Percentiles rank a stretch among this genome's conserved stretches.
Evolutionary conservation across 2,797 vertebrate genomes (phyloP).

Genomic region (Gambelia wislizenii): DNA sequence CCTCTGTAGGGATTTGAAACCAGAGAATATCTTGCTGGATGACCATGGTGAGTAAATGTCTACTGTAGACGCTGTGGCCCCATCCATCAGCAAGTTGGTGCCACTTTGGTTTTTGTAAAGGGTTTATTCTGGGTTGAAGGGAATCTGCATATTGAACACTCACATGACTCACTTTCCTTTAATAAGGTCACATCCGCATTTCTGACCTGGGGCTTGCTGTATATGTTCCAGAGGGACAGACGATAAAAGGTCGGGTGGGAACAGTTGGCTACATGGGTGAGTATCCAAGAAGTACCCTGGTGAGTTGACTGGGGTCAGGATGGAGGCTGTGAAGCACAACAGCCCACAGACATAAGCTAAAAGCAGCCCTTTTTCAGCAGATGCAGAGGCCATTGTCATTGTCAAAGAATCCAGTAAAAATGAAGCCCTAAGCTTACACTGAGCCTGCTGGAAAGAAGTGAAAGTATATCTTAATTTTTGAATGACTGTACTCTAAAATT

Average conservation of each 20-base stretch:
- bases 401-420: neutral
- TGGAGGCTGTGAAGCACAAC: neutral
- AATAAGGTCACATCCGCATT: slow-evolving; percentile 94
- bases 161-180: slow-evolving; percentile 20
- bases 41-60: slow-evolving; percentile 88
- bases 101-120: slow-evolving; percentile 6
- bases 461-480: neutral
- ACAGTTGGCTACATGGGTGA: slow-evolving; percentile 99
- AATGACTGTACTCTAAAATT: neutral
- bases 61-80: neutral
- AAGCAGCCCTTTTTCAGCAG: neutral
- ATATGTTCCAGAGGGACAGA: slow-evolving; percentile 91
- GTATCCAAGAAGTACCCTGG: slow-evolving; percentile 47
- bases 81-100: neutral
- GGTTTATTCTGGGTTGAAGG: slow-evolving; percentile 16
- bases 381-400: neutral
- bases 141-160: neutral
- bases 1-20: slow-evolving; percentile 91
- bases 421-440: neutral
- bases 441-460: neutral
- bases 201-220: slow-evolving; percentile 96
- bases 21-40: slow-evolving; percentile 96
- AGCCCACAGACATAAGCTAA: neutral
- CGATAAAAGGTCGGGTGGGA: slow-evolving; percentile 95
- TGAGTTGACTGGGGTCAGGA: neutral